Conservation (phyloP, 2,888 invertebrate species). For the Linnaemya tessellans region DNA sequence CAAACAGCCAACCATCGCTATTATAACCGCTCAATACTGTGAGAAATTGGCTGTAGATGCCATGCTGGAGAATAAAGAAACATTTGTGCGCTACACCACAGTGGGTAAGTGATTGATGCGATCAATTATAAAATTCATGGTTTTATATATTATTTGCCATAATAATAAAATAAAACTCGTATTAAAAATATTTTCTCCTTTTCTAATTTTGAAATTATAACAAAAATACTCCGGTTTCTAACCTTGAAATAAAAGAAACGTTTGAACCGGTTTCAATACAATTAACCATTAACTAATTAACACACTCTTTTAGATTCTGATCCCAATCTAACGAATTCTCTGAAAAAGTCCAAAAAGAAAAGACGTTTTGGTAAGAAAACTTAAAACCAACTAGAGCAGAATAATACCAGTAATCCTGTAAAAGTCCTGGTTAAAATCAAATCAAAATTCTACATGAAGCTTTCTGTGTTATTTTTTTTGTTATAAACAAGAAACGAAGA, state of each 20-base stretch:
- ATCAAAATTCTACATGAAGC: slow-evolving; percentile 35
- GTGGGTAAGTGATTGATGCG: slow-evolving; percentile 89
- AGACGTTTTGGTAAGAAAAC: slow-evolving; percentile 83
- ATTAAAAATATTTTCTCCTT: slow-evolving; percentile 53
- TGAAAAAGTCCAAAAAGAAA: slow-evolving; percentile 83
- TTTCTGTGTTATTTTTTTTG: slow-evolving; percentile 47
- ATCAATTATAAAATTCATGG: not conserved
- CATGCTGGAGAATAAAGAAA: slow-evolving; percentile 98
- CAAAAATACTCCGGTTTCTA: slow-evolving; percentile 26
- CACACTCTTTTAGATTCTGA: slow-evolving; percentile 79
- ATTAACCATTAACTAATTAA: slow-evolving; percentile 58
- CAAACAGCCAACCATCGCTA: slow-evolving; percentile 98
- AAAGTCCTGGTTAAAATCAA: slow-evolving; percentile 54
- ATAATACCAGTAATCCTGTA: slow-evolving; percentile 39
- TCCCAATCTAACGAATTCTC: slow-evolving; percentile 83
- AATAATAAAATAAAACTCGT: slow-evolving; percentile 43
- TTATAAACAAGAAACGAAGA: not conserved
- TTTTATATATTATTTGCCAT: slow-evolving; percentile 29
- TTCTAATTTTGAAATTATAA: slow-evolving; percentile 56
- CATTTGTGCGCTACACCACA: slow-evolving; percentile 97
- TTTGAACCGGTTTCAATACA: slow-evolving; percentile 54
- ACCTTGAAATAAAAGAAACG: slow-evolving; percentile 10
- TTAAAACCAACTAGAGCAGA: slow-evolving; percentile 43
- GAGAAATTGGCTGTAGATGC: slow-evolving; percentile 99
- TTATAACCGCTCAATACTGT: slow-evolving; percentile 98